A percentile compares a stretch with the other conserved stretches of the same genome.
Evolutionary conservation across 2,888 invertebrate species (phyloP).

Genomic region (Ophion costatus): DNA sequence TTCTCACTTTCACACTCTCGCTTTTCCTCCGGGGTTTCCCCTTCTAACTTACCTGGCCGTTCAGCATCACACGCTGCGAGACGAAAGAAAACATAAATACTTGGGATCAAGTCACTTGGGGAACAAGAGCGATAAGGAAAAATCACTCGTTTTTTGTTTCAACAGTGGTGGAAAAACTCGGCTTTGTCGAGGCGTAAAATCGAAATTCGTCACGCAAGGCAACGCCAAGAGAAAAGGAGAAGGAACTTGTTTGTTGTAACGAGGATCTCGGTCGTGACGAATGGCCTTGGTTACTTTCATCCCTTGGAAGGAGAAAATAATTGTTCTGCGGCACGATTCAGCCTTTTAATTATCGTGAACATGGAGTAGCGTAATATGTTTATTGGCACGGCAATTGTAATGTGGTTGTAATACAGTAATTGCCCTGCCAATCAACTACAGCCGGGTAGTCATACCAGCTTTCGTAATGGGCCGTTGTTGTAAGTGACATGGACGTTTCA

Average conservation of each 20-base stretch:
- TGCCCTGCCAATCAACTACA: no score
- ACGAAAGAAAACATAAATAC: slow-evolving; percentile 23
- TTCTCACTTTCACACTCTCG: slow-evolving; percentile 43
- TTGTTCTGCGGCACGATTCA: background rate
- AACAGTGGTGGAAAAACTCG: slow-evolving; percentile 14
- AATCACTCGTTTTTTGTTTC: slow-evolving; percentile 42
- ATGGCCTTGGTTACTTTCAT: background rate
- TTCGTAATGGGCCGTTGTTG: no score
- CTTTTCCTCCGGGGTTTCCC: slow-evolving; percentile 27
- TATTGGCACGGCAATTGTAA: no score
- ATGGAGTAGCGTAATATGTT: background rate
- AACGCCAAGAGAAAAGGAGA: slow-evolving; percentile 1
- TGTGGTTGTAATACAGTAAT: no score
- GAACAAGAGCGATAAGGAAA: slow-evolving; percentile 47
- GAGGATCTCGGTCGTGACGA: slow-evolving; percentile 45
- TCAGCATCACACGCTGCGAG: background rate
- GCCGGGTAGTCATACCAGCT: no score
- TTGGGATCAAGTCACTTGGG: background rate
- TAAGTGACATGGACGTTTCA: no score
- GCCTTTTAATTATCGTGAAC: background rate
- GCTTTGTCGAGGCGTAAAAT: slow-evolving; percentile 40
- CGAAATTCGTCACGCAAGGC: slow-evolving; percentile 36
- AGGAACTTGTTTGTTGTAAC: slow-evolving; percentile 46
- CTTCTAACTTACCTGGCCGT: slow-evolving; percentile 11
- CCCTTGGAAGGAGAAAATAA: background rate